These are phyloP conservation scores for Muntiacus muntjak DNA, from an alignment of 2,113 vertebrate species.

Conservation along the genomic window DNA sequence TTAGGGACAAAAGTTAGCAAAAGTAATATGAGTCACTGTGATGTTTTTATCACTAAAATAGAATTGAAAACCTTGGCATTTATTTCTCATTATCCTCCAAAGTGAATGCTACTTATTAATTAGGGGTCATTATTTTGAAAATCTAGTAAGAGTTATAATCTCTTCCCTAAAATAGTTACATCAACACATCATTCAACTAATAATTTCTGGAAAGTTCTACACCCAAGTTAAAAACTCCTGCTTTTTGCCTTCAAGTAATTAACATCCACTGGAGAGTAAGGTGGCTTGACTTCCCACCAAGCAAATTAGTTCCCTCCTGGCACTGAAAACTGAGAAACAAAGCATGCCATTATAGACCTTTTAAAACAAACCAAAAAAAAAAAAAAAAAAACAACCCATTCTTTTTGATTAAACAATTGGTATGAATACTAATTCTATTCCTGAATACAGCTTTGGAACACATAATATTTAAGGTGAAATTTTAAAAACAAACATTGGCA, in stretches of 20 bases:
- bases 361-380: not conserved
- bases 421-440: not conserved
- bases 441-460: not conserved
- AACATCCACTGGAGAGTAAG: not conserved
- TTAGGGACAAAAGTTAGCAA: conserved; percentile 18
- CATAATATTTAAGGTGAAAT: not conserved
- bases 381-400: not conserved
- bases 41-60: conserved; percentile 35
- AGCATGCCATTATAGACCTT: not conserved
- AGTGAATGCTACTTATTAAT: not conserved
- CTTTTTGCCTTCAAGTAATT: not conserved
- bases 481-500: not conserved
- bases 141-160: not conserved
- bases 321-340: not conserved
- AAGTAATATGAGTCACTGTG: not conserved
- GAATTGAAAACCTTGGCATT: not conserved
- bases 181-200: not conserved
- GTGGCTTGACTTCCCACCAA: not conserved
- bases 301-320: not conserved
- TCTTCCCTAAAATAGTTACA: not conserved
- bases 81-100: not conserved
- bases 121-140: not conserved
- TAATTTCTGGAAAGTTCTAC: not conserved
- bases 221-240: not conserved
- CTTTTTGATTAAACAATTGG: not conserved